Percentiles rank a stretch among this genome's conserved stretches.
These are phyloP conservation scores for Anolis carolinensis DNA, from an alignment of 2,113 vertebrate genomes.

Conservation along the genomic window DNA sequence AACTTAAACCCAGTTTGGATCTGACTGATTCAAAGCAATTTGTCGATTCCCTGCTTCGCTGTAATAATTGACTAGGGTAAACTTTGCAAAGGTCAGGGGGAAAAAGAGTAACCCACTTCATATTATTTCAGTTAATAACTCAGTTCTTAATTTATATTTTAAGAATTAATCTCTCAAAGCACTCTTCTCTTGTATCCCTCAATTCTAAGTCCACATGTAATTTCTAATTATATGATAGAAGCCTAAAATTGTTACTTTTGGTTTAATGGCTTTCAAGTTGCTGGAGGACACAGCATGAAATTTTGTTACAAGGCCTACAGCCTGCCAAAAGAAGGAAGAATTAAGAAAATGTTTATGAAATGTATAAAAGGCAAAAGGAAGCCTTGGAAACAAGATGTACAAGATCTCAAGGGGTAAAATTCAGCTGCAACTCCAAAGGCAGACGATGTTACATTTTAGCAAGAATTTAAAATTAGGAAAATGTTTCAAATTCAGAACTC, in stretches of 20 bases:
- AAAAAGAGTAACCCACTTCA: constrained; percentile 65
- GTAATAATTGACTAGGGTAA: constrained; percentile 79
- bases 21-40: constrained; percentile 78
- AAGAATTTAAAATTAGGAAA: background rate
- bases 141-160: constrained; percentile 78
- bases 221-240: constrained; percentile 80
- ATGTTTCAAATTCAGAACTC: background rate
- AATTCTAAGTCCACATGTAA: constrained; percentile 72
- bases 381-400: constrained; percentile 60
- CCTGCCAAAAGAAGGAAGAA: constrained; percentile 54
- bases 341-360: constrained; percentile 73
- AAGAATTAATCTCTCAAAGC: constrained; percentile 80
- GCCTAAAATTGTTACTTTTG: constrained; percentile 72
- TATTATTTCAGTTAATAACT: constrained; percentile 78
- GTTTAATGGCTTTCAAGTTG: constrained; percentile 77
- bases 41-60: constrained; percentile 76
- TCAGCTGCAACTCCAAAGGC: constrained; percentile 39
- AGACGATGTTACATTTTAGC: background rate
- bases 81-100: constrained; percentile 74
- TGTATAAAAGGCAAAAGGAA: constrained; percentile 50
- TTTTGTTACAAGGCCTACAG: constrained; percentile 74
- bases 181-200: constrained; percentile 63
- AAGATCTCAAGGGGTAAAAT: constrained; percentile 59
- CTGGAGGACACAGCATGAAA: constrained; percentile 71
- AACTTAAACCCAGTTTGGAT: constrained; percentile 79